Evolutionary conservation across 1,140 invertebrate species (phyloP), one percentile per base, ranked within the genome.

Genomic region (Monochamus saltuarius): DNA sequence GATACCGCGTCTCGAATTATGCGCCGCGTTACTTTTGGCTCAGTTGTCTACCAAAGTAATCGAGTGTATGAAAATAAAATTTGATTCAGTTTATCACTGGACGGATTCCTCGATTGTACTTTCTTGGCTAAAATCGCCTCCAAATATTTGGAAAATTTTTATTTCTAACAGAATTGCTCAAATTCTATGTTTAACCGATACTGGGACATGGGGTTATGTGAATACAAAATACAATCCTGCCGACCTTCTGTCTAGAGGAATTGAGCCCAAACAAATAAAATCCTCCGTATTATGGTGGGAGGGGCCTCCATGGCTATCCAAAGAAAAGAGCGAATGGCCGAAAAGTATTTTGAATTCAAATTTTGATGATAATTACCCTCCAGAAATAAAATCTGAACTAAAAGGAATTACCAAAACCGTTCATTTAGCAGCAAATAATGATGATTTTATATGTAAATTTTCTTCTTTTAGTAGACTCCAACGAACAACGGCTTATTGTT

Each of bases 191-290:
- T 34, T 64, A 7, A 62, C 69, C 0, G 6, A 55, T 6, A 14
- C 19, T 7, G 45, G 42, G 8, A 34, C 63, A 13, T 77, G 75
- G 75, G 16, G 57, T 7, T 62, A 78, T 16, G 66, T 76, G 11
- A 38, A 53, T 1, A 65, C 73, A 10, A 39, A 45, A 38, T 55
- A 72, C 45, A 77, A 77, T 16, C 74, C 77, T 4, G 73, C 72
- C 1, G 74, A 75, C 53, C 34, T 67, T n/a, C 16, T 51, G 17
- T 64, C 56, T 10, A 38, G 42, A 10, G 56, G 58, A 35, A 13
- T 55, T 16, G 9, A 37, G 7, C 39, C 22, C 29, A 45, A 50
- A 29, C 22, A 59, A 8, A 39, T 63, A 13, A 16, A 22, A 42
- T 4, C 4, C 7, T 1, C 40, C 1, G 29, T 54, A 11, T 1